Conservation (phyloP, 2,113 vertebrate species). For the Rattus norvegicus region GRCr8 NC_086019.1:97098001-97098500, state of each 20-base stretch:
- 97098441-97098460: neutral
- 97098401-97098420: neutral
- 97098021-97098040: neutral
- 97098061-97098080: neutral
- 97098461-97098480: neutral
- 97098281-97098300: neutral
- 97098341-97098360: neutral
- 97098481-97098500: neutral
- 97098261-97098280: neutral
- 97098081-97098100: neutral
- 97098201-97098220: neutral
- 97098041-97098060: neutral
- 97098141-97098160: neutral
- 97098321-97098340: neutral
- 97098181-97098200: neutral
- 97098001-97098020: neutral
- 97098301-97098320: neutral
- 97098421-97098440: no score
- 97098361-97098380: neutral
- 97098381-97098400: neutral
- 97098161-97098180: neutral
- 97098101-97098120: neutral
- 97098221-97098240: neutral
- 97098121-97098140: neutral
- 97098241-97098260: neutral